A percentile compares a stretch with the other conserved stretches of the same genome.
These are phyloP conservation scores for Camelus dromedarius DNA, from an alignment of 2,113 vertebrate species.

Conservation along the genomic window DNA sequence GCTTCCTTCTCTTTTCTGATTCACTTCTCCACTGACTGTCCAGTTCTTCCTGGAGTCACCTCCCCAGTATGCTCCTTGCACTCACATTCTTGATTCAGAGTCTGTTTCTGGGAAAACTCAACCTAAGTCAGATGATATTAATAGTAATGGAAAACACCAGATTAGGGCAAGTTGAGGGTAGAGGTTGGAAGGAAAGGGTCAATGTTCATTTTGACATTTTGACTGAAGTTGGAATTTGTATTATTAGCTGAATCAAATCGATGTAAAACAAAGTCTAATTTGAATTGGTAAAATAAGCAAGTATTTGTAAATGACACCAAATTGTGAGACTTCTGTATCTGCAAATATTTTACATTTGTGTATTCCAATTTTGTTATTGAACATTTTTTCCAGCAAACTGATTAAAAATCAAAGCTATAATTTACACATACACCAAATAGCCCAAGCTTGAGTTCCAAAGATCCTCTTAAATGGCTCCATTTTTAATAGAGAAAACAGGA, in stretches of 20 bases:
- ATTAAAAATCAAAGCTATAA: constrained; percentile 46
- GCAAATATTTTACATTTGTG: neutral
- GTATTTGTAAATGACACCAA: neutral
- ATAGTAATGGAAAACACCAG: neutral
- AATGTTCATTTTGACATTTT: neutral
- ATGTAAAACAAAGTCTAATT: neutral
- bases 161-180: neutral
- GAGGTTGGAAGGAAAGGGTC: neutral
- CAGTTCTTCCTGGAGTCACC: neutral
- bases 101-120: neutral
- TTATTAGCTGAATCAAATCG: neutral
- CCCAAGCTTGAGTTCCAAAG: neutral
- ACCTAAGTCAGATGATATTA: neutral
- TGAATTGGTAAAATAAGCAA: neutral
- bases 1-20: neutral
- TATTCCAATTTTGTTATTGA: constrained; percentile 4
- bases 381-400: neutral
- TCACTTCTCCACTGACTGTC: neutral
- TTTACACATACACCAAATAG: neutral
- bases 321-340: neutral
- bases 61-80: neutral
- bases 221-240: neutral
- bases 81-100: neutral
- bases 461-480: neutral
- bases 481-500: neutral